Conservation (phyloP, 2,113 vertebrate species). For the Sporophila hypoxantha region DNA sequence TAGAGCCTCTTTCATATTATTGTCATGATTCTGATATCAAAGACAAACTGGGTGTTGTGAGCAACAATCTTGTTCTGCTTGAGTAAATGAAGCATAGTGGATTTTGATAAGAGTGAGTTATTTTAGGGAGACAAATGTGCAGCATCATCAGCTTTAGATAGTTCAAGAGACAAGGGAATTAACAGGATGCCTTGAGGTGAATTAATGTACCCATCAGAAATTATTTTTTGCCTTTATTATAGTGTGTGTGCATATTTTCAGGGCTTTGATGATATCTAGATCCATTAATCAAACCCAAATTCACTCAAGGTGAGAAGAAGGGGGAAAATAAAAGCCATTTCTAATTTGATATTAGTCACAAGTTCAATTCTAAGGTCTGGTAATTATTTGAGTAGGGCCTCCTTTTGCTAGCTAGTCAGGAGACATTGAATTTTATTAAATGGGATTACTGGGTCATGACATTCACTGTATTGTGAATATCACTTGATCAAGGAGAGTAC, state of each 20-base stretch:
- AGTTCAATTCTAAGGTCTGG: slow-evolving; percentile 23
- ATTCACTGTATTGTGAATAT: not conserved
- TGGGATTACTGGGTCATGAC: slow-evolving; percentile 30
- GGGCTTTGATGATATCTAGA: slow-evolving; percentile 8
- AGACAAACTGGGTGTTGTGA: not conserved
- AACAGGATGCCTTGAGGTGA: not conserved
- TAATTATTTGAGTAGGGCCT: slow-evolving; percentile 29
- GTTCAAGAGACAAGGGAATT: not conserved
- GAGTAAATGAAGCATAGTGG: not conserved
- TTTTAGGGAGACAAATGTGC: not conserved
- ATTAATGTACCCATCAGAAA: not conserved
- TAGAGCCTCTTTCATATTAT: not conserved
- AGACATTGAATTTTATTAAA: not conserved
- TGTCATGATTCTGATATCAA: not conserved
- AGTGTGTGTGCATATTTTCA: not conserved
- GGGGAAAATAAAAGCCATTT: slow-evolving; percentile 5
- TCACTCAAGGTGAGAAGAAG: slow-evolving; percentile 21
- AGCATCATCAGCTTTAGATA: not conserved
- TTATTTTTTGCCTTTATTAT: not conserved
- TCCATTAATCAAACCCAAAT: slow-evolving; percentile 31
- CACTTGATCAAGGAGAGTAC: slow-evolving; percentile 4
- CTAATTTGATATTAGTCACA: slow-evolving; percentile 31
- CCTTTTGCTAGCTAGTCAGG: not conserved
- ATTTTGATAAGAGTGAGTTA: not conserved
- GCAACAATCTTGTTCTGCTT: not conserved